A percentile compares a stretch with the other conserved stretches of the same genome.
Conservation (phyloP, 2,888 invertebrate genomes). For the Acleris cristana region DNA sequence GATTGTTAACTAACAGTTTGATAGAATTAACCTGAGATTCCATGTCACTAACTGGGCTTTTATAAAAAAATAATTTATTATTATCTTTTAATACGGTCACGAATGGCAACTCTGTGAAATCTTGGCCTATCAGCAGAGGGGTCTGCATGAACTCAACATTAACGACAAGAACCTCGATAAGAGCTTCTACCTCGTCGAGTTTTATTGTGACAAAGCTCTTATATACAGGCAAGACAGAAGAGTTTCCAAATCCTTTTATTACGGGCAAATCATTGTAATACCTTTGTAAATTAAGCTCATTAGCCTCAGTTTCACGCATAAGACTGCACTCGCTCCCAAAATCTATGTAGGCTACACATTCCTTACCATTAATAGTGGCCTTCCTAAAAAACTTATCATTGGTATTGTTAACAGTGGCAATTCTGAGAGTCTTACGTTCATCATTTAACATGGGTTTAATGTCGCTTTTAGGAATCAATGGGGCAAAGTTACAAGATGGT, state of each 20-base stretch:
- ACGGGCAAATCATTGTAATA: neutral
- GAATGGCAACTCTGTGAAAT: slow-evolving; percentile 36
- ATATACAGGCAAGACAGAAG: slow-evolving; percentile 6
- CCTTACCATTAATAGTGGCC: neutral
- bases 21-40: neutral
- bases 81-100: slow-evolving; percentile 35
- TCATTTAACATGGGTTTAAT: neutral
- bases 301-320: slow-evolving; percentile 5
- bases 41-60: neutral
- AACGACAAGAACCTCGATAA: slow-evolving; percentile 29
- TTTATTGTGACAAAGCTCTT: slow-evolving; percentile 2
- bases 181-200: slow-evolving; percentile 35
- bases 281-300: neutral
- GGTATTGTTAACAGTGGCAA: neutral
- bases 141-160: slow-evolving; percentile 21
- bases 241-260: slow-evolving; percentile 32
- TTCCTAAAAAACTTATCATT: neutral
- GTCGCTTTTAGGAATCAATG: neutral
- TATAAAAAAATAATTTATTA: slow-evolving; percentile 15
- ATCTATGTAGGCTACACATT: slow-evolving; percentile 10
- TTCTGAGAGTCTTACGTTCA: neutral
- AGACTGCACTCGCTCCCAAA: slow-evolving; percentile 14
- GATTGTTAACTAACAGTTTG: neutral
- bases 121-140: slow-evolving; percentile 34
- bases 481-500: slow-evolving; percentile 2